Base-by-base conservation (phyloP, 2,797 vertebrate genomes). In the Lepidocolaptes lacrymiger region DNA sequence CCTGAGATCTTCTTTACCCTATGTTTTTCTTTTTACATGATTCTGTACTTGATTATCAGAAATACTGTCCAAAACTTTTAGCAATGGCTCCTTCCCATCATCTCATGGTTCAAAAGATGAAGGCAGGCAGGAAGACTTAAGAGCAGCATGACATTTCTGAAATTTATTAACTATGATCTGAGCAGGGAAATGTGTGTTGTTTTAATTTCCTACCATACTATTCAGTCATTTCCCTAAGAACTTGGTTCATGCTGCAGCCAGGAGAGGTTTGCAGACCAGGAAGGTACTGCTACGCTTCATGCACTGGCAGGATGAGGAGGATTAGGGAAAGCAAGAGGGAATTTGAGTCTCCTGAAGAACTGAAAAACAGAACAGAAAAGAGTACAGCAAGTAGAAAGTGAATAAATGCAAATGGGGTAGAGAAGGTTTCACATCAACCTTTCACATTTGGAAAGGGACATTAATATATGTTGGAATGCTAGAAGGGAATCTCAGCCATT, bases 1-100 rank as follows among this genome's bases (percentile, higher is more conserved):
- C 76, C 96, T 96, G 95, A 97, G 96, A 92, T 97, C 95, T 93
- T 96, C 95, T 97, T 95, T 91, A 89, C 61, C 51, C 21, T 71
- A 3, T 82, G 68, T 93, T 83, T 76, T 68, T 89, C 71, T 34
- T 91, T 79, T 75, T 76, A 78, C 34, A 71, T 89, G 91, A 96
- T 96, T 97, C 87, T 62, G 19, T 75, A 72, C 87, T 97, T 92
- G 79, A 97, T 97, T 80, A 91, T 85, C 51, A 85, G 78, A 88
- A 97, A 94, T 67, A 92, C 72, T 49, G 58, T 27, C 36, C 64
- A 76, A 78, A 96, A 91, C 77, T 93, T 95, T 86, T 51, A 72
- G 34, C 62, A 89, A 72, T 59, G 55, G 12, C 26, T 64, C 44
- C 32, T 74, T 36, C 36, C 30, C 19, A 16, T 36, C 26, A 86